phyloP scores from a whole-genome alignment of 2,797 vertebrate genomes.

The Rhinoraja longicauda region DNA sequence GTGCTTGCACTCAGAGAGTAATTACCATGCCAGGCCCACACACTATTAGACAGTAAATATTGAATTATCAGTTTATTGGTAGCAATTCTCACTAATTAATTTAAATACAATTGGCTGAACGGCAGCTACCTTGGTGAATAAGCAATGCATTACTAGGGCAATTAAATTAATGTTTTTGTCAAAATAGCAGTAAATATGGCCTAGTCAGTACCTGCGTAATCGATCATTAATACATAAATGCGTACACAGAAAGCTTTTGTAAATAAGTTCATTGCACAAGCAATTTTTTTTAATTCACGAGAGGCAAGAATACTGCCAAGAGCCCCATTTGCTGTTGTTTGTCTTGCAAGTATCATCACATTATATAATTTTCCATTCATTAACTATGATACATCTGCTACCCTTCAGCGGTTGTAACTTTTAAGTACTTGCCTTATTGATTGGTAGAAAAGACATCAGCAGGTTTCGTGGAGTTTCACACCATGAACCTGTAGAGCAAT shows the following conservation, averaged over 20 bases:
- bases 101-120: conserved; percentile 65
- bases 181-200: conserved; percentile 65
- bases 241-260: conserved; percentile 21
- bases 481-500: neutral
- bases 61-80: conserved; percentile 76
- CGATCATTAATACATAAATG: conserved; percentile 60
- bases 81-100: conserved; percentile 72
- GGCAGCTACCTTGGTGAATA: conserved; percentile 51
- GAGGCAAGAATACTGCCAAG: conserved; percentile 21
- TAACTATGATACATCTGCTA: conserved; percentile 23
- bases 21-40: neutral
- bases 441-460: conserved; percentile 21
- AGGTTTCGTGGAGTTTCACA: conserved; percentile 5
- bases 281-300: conserved; percentile 28
- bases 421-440: conserved; percentile 30
- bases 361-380: conserved; percentile 38
- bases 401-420: neutral
- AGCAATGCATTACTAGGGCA: conserved; percentile 57
- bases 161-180: conserved; percentile 69
- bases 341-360: conserved; percentile 27
- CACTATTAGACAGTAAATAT: conserved; percentile 55
- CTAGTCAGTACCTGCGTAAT: conserved; percentile 65
- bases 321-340: conserved; percentile 26
- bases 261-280: conserved; percentile 31
- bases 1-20: neutral